phyloP scores from a whole-genome alignment of 2,888 invertebrate species.

The Athalia circularis region DNA sequence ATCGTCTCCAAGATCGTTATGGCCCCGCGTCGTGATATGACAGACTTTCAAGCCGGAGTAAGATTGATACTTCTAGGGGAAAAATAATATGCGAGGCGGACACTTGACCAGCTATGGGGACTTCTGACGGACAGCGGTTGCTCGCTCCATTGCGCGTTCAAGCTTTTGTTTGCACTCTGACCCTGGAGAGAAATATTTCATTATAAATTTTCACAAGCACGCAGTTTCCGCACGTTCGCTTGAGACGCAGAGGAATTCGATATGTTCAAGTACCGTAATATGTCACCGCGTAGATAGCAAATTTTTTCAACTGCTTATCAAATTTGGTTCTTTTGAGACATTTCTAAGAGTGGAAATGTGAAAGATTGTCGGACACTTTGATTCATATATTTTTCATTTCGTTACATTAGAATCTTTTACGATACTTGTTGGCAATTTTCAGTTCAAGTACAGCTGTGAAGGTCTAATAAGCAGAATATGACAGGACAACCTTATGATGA shows the following conservation, averaged over 20 bases:
- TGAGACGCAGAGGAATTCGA: slow-evolving; percentile 11
- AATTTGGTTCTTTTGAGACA: no score
- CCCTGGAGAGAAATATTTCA: slow-evolving; percentile 36
- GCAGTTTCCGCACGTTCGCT: not conserved
- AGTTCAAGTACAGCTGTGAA: no score
- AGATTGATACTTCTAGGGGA: slow-evolving; percentile 42
- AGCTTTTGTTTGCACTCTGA: slow-evolving; percentile 34
- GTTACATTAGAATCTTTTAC: no score
- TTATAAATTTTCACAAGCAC: slow-evolving; percentile 24
- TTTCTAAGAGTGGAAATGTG: no score
- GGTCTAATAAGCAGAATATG: not conserved
- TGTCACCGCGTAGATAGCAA: not conserved
- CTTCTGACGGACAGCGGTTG: slow-evolving; percentile 38
- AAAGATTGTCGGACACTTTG: no score
- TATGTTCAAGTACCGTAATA: not conserved
- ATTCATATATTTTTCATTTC: no score
- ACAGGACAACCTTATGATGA: not conserved
- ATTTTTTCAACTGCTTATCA: not conserved
- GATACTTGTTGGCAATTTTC: no score
- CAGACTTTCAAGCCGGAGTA: slow-evolving; percentile 46
- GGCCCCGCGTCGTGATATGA: slow-evolving; percentile 46
- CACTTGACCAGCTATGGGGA: slow-evolving; percentile 31
- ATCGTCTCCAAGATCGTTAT: slow-evolving; percentile 37
- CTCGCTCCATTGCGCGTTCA: slow-evolving; percentile 29
- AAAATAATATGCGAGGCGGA: slow-evolving; percentile 44